Percentiles rank a stretch among this genome's conserved stretches.
Conservation (phyloP, 30 jellyfish, hydroid and myxozoan species). For the Chironex yamaguchii region DNA sequence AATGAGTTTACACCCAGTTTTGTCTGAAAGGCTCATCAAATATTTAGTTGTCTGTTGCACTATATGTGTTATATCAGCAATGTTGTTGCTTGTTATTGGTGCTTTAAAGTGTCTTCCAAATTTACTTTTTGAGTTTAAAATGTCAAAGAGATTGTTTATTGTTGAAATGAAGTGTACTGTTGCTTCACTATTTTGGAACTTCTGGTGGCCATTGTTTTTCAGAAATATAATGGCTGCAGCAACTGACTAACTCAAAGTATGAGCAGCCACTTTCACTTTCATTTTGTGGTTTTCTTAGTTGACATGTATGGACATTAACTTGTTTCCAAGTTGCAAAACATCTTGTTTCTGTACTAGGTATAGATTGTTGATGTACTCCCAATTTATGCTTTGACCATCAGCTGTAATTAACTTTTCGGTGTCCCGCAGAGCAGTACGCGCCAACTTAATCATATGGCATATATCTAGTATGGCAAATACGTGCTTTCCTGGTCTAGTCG, state of each 20-base stretch:
- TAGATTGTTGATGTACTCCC: constrained; percentile 24
- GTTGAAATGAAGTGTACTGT: constrained; percentile 17
- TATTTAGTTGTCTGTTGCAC: too few relatives aligned
- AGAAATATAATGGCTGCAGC: constrained; percentile 34
- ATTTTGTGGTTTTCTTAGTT: constrained; percentile 13
- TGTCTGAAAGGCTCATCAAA: too few relatives aligned
- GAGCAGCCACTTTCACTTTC: too few relatives aligned
- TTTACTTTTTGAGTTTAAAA: constrained; percentile 26
- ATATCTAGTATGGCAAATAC: constrained; percentile 15
- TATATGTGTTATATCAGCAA: constrained; percentile 11
- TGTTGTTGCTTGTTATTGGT: constrained; percentile 24
- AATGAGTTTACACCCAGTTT: too few relatives aligned
- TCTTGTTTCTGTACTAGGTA: constrained; percentile 21
- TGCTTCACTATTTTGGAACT: constrained; percentile 17
- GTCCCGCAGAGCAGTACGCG: constrained; percentile 26
- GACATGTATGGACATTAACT: constrained; percentile 5
- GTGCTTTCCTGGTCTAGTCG: background rate
- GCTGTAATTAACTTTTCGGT: constrained; percentile 1
- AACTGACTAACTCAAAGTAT: constrained; percentile 27
- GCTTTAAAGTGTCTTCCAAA: constrained; percentile 51
- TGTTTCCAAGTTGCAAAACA: constrained; percentile 38
- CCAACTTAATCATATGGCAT: constrained; percentile 59
- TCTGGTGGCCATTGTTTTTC: background rate
- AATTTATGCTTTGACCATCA: background rate
- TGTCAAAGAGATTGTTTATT: constrained; percentile 29